Base-by-base conservation (phyloP, 2,113 vertebrate species). In the Hucho hucho region DNA sequence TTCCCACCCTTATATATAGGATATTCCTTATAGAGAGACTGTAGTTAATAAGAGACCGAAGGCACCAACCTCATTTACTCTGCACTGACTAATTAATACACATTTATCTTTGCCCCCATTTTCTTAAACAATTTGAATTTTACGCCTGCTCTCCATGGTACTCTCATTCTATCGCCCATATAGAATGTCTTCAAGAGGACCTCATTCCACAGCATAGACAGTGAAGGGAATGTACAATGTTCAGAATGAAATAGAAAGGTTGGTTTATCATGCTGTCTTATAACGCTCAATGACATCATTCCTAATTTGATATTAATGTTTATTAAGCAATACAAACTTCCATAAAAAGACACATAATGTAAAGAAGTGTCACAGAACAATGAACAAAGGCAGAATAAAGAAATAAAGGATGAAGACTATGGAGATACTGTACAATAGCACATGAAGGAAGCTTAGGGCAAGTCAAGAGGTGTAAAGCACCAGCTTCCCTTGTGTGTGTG, bases 61-160 rank as follows among this genome's bases (percentile, higher is more conserved):
- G 18, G 3, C 7, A 26, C 28, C 5, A 37, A 24, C 20, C n/a
- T 16, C 11, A 73, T 47, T 28, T 26, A 24, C 73, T 29, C 20
- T 49, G 47, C 25, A 47, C 11, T 28, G 18, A 64, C 16, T 37
- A 28, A 66, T 32, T 74, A 29, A 32, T 65, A 22, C 24, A 9
- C 3, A 20, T 56, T 67, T 64, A 29, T 74, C 46, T 74, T 47
- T 12, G 25, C n/a, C 24, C 5, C 53, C 1, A 37, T 64, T 64
- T 43, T 64, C 6, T n/a, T 63, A 2, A 37, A 22, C 14, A 61
- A 63, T 74, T 74, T 56, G 5, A 28, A 53, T 65, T 74, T 47
- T 29, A 29, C 58, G 24, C 2, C 32, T 49, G 22, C 63, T 6
- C 43, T 28, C 4, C 43, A 29, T 49, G 13, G 4, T 22, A 5